Conservation (phyloP, 2,113 vertebrate genomes). For the Leptobrachium ailaonicum region DNA sequence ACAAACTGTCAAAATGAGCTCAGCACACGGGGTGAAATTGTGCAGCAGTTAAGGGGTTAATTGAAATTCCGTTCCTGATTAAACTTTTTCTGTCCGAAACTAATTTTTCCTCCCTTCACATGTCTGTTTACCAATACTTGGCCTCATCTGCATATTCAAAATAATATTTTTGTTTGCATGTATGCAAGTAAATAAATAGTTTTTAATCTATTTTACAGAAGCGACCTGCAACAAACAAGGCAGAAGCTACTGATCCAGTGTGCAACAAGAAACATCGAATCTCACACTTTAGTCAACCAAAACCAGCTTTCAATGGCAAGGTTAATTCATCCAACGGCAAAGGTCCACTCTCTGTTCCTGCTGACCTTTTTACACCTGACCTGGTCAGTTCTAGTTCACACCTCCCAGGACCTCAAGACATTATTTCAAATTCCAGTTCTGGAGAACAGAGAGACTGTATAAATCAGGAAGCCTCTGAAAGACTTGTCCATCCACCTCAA, state of each 20-base stretch:
- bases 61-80: too few species aligned
- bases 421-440: slow-evolving; percentile 85
- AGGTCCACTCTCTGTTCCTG: slow-evolving; percentile 44
- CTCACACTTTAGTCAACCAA: slow-evolving; percentile 80
- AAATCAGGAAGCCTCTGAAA: slow-evolving; percentile 67
- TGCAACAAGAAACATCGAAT: slow-evolving; percentile 90
- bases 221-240: slow-evolving; percentile 68
- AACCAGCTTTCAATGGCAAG: slow-evolving; percentile 81
- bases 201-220: slow-evolving; percentile 69
- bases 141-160: too few species aligned
- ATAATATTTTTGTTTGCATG: too few species aligned
- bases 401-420: slow-evolving; percentile 75
- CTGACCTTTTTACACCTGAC: slow-evolving; percentile 46
- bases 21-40: too few species aligned
- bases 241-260: slow-evolving; percentile 88
- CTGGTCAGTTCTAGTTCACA: slow-evolving; percentile 61
- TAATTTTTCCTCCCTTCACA: too few species aligned
- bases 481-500: slow-evolving; percentile 66
- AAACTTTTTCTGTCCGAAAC: too few species aligned
- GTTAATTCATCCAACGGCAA: slow-evolving; percentile 75
- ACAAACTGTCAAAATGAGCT: too few species aligned
- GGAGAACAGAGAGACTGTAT: slow-evolving; percentile 84
- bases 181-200: too few species aligned
- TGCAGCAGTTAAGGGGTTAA: too few species aligned
- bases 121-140: too few species aligned